Evolutionary conservation across 2,113 vertebrate genomes (phyloP), one percentile per base, ranked within the genome.

Genomic region (Coptodon rendalli): DNA sequence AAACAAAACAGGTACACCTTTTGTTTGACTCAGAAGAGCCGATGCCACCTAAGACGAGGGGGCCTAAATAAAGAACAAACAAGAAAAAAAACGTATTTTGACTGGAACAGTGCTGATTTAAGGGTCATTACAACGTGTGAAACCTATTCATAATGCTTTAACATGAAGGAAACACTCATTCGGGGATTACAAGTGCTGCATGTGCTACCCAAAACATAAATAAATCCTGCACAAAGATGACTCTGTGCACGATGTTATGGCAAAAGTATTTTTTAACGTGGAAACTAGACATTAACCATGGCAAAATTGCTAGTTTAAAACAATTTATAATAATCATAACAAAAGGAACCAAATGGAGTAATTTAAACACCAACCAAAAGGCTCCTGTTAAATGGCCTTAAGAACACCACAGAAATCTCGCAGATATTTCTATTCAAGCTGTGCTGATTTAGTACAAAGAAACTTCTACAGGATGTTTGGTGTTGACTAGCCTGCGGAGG

Each of bases 1-100:
- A 68, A 86, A 80, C 73, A 92, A 89, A 94, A 95, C 94, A 95
- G 92, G 91, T 93, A 91, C 87, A 84, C 89, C 93, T 95, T 92
- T 95, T 96, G 94, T 95, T 87, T 85, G 83, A 87, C 29, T 85
- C 66, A 54, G 61, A 59, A 79, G 66, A 52, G 73, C 73, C 68
- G 48, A 63, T 6, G 68, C 61, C 36, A 88, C 53, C 82, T 61
- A 40, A 89, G 78, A 86, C 9, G 48, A 80, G 80, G 19, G 34
- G 63, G 53, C 19, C 11, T 76, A 4, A 43, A 87, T 79, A 29
- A 81, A 61, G 29, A 73, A 61, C 31, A 2, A 66, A 81, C 45
- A 24, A 59, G 52, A 17, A 2, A 38, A 16, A 54, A 40, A 29
- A n/a, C 34, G 31, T 54, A 38, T 68, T 86, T 84, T 53, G 79